Evolutionary conservation across 2,797 vertebrate species (phyloP).

Genomic region (Mus spretus): DNA sequence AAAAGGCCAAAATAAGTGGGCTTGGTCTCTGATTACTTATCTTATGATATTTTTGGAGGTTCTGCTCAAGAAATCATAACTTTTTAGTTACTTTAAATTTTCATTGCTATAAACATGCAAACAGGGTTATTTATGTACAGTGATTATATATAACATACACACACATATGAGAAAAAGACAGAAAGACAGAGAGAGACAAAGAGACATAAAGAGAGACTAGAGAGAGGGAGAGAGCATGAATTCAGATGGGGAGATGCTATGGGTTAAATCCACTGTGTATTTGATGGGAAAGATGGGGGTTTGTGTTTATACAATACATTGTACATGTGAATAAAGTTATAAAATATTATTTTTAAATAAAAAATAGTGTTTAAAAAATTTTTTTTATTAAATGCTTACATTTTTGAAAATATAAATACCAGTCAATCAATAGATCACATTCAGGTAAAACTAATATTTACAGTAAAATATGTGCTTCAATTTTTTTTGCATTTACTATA

Average conservation of each 20-base stretch:
- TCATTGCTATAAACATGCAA: neutral
- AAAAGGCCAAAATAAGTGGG: constrained; percentile 20
- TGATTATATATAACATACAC: too few species aligned
- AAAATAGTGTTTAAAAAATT: too few species aligned
- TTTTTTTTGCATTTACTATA: neutral
- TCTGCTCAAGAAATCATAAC: constrained; percentile 71
- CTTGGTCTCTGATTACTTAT: constrained; percentile 61
- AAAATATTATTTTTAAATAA: constrained; percentile 47
- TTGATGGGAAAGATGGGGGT: neutral
- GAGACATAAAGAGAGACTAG: too few species aligned
- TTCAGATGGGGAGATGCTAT: neutral
- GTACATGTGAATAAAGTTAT: neutral
- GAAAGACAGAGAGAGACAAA: too few species aligned
- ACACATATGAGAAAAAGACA: too few species aligned
- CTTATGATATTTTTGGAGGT: constrained; percentile 70
- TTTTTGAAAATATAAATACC: constrained; percentile 28
- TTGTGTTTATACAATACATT: neutral
- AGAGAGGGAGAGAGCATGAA: too few species aligned
- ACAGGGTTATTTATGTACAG: neutral
- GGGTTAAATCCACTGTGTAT: too few species aligned
- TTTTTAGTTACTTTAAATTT: constrained; percentile 77
- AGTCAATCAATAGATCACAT: neutral
- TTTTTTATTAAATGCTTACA: too few species aligned
- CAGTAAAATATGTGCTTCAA: constrained; percentile 38
- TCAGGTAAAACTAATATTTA: neutral